These are phyloP conservation scores for Zaprionus bogoriensis DNA, from an alignment of 2,888 invertebrate genomes.

Conservation along the genomic window DNA sequence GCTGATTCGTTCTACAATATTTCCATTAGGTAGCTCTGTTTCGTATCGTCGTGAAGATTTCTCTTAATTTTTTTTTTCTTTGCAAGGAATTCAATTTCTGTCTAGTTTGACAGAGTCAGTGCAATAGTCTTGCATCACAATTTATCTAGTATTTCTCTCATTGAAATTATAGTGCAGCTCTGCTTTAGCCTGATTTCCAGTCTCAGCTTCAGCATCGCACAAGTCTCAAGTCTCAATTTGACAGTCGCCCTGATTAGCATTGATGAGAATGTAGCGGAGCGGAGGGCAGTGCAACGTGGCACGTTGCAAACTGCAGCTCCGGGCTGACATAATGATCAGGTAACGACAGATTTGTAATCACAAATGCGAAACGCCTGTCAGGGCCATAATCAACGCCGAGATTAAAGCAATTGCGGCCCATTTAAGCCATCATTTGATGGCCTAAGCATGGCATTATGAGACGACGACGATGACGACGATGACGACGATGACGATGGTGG, in stretches of 20 bases:
- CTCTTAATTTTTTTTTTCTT: no score
- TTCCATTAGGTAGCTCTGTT: no score
- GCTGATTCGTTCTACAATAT: no score
- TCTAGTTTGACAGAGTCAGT: no score
- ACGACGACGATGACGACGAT: not conserved
- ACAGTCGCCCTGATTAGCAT: not conserved
- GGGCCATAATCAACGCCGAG: slow-evolving; percentile 12
- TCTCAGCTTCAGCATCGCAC: not conserved
- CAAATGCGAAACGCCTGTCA: not conserved
- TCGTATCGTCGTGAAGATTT: no score
- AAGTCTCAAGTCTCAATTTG: not conserved
- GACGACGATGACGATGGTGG: no score
- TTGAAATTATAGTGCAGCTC: no score
- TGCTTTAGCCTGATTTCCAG: no score
- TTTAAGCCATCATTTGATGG: slow-evolving; percentile 30
- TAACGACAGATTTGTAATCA: slow-evolving; percentile 10
- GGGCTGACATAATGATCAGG: slow-evolving; percentile 1
- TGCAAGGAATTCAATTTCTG: no score
- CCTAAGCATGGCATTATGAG: slow-evolving; percentile 40
- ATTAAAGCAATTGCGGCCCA: slow-evolving; percentile 13
- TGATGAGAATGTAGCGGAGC: no score
- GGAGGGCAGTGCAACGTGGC: not conserved
- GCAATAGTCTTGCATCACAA: no score
- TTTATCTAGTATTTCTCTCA: no score
- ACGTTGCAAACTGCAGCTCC: not conserved